phyloP scores from a whole-genome alignment of 2,888 invertebrate genomes.

The Yponomeuta malinellus region DNA sequence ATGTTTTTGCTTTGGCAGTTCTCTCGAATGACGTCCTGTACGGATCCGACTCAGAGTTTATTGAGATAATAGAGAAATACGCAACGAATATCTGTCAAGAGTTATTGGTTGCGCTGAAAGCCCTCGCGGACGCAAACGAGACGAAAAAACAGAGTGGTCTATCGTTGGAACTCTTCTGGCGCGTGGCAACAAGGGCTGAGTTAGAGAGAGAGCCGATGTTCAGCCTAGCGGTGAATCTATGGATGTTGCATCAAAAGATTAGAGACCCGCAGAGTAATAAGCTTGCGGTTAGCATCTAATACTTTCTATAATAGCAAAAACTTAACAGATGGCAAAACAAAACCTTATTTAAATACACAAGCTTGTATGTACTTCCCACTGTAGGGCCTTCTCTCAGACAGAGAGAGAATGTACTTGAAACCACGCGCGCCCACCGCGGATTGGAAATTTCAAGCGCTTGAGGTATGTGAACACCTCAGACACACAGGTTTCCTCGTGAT shows the following conservation, averaged over 20 bases:
- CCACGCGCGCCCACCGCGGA: no score
- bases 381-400: no score
- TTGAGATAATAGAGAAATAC: conserved; percentile 85
- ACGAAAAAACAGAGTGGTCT: conserved; percentile 81
- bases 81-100: conserved; percentile 86
- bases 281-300: conserved; percentile 40
- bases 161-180: conserved; percentile 83
- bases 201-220: conserved; percentile 76
- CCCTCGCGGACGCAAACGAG: conserved; percentile 80
- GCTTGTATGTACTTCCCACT: neutral
- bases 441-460: no score
- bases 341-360: neutral
- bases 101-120: conserved; percentile 80
- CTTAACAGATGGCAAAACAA: no score
- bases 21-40: conserved; percentile 95
- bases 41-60: conserved; percentile 91
- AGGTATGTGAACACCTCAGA: no score
- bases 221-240: conserved; percentile 85
- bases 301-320: neutral
- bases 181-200: conserved; percentile 80
- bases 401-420: no score
- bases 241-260: conserved; percentile 84
- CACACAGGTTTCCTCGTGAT: no score
- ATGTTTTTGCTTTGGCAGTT: conserved; percentile 70
- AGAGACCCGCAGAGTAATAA: conserved; percentile 48